phyloP scores from a whole-genome alignment of 2,113 vertebrate species.

The Microcebus murinus region DNA sequence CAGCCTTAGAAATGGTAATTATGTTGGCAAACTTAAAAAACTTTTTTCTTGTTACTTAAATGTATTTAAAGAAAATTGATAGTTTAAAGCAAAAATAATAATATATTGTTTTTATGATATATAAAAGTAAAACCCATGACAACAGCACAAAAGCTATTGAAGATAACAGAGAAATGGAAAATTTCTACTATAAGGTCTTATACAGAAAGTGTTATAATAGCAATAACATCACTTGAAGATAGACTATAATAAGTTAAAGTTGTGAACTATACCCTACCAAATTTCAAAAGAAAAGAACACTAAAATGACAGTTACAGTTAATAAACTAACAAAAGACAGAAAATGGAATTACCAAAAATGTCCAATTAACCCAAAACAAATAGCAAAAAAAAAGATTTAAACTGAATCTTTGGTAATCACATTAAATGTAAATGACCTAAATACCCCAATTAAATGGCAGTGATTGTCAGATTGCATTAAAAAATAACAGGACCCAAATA shows the following conservation, averaged over 20 bases:
- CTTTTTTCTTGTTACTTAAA: neutral
- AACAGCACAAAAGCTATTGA: constrained; percentile 19
- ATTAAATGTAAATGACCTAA: constrained; percentile 56
- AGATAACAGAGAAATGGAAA: constrained; percentile 27
- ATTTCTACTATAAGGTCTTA: neutral
- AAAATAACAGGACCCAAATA: constrained; percentile 21
- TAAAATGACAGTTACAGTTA: neutral
- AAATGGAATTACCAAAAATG: constrained; percentile 9
- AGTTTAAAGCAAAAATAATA: constrained; percentile 42
- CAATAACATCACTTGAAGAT: neutral
- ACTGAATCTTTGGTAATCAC: constrained; percentile 24
- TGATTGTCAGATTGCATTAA: neutral
- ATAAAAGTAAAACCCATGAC: neutral
- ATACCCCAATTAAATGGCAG: neutral
- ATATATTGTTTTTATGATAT: neutral
- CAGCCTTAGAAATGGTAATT: constrained; percentile 13
- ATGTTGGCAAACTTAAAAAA: neutral
- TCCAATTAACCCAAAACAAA: neutral
- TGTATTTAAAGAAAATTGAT: constrained; percentile 30
- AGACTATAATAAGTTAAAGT: constrained; percentile 21
- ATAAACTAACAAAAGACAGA: neutral
- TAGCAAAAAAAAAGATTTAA: neutral
- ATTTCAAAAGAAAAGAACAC: neutral
- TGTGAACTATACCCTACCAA: neutral
- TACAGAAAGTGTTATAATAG: neutral